Conservation (phyloP, 2,113 vertebrate species). For the Solea solea region DNA sequence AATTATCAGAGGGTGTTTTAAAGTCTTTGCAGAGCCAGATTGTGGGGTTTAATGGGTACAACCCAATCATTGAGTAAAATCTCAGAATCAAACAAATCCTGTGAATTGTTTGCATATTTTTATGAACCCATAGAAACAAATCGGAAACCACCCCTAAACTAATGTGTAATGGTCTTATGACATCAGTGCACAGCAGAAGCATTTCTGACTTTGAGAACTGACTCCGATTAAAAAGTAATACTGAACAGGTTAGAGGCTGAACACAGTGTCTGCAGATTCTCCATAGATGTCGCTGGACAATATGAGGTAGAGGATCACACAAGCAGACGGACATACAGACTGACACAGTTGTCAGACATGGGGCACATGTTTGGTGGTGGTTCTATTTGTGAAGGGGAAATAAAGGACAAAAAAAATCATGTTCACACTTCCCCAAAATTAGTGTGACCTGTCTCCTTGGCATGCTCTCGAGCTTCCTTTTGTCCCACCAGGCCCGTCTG, state of each 20-base stretch:
- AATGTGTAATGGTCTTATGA: constrained; percentile 31
- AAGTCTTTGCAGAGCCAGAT: constrained; percentile 1
- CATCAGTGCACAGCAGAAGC: constrained; percentile 36
- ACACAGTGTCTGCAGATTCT: constrained; percentile 55
- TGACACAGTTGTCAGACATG: constrained; percentile 46
- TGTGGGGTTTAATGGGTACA: neutral
- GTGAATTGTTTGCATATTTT: constrained; percentile 50
- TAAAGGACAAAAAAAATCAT: constrained; percentile 17
- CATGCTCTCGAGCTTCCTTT: constrained; percentile 93
- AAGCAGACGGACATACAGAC: constrained; percentile 61
- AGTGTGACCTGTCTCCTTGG: constrained; percentile 95
- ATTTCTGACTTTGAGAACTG: constrained; percentile 48
- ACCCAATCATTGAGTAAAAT: no score
- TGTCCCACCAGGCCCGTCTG: constrained; percentile 96
- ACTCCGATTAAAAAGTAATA: constrained; percentile 57
- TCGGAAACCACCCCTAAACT: constrained; percentile 13
- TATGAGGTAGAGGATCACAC: constrained; percentile 90
- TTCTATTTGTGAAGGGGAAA: constrained; percentile 37
- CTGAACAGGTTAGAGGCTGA: constrained; percentile 50
- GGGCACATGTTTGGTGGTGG: constrained; percentile 44
- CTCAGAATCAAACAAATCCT: constrained; percentile 29
- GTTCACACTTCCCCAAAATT: constrained; percentile 96
- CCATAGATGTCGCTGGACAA: constrained; percentile 53
- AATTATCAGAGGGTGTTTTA: constrained; percentile 35
- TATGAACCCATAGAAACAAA: constrained; percentile 22